Conservation (phyloP, 2,888 invertebrate species). For the Arctia plantaginis region DNA sequence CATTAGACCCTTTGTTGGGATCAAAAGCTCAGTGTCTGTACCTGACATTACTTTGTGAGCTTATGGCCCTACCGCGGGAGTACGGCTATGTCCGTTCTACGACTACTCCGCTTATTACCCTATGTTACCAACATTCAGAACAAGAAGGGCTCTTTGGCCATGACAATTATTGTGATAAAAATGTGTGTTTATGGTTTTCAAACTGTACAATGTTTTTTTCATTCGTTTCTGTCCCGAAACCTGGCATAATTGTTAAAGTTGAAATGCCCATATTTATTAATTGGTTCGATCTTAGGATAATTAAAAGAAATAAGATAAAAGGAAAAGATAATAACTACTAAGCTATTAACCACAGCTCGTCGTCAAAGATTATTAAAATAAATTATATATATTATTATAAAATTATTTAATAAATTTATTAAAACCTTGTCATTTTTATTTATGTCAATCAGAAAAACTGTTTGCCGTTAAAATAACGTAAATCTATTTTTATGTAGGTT, state of each 20-base stretch:
- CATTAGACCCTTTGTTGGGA: conserved; percentile 47
- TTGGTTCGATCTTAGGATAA: not conserved
- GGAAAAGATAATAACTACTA: not conserved
- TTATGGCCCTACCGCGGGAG: conserved; percentile 52
- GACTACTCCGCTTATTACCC: conserved; percentile 34
- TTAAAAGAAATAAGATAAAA: not conserved
- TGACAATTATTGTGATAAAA: conserved; percentile 24
- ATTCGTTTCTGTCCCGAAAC: not conserved
- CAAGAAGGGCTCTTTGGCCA: conserved; percentile 22
- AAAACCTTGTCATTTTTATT: no score
- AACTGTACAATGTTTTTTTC: not conserved
- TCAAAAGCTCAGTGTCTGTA: conserved; percentile 55
- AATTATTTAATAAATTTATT: no score
- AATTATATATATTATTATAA: no score
- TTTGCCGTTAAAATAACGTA: no score
- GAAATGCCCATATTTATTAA: not conserved
- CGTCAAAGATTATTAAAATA: not conserved
- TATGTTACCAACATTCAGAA: conserved; percentile 27
- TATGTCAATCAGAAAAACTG: no score
- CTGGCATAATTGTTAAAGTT: not conserved
- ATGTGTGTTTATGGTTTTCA: not conserved
- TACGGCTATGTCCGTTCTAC: conserved; percentile 24
- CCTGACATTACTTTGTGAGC: conserved; percentile 74
- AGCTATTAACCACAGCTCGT: not conserved
- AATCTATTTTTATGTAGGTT: no score